phyloP scores from a whole-genome alignment of 2,888 invertebrate species.

The Thera britannica region DNA sequence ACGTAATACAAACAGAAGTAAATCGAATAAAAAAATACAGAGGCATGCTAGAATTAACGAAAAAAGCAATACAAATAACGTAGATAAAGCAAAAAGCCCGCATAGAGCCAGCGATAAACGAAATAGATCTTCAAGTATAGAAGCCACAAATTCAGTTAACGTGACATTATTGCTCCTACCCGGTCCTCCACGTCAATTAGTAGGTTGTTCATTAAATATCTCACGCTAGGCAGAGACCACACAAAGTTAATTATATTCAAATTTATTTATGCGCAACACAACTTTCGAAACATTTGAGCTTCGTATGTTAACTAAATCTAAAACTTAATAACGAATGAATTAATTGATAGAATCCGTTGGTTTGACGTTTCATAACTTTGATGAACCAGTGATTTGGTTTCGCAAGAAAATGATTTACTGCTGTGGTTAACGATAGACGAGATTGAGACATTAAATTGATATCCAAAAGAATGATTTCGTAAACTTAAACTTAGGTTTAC shows the following conservation, averaged over 20 bases:
- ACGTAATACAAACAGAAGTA: constrained; percentile 12
- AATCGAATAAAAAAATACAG: constrained; percentile 20
- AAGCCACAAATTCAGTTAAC: constrained; percentile 64
- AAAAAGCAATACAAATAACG: constrained; percentile 40
- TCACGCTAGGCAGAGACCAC: constrained; percentile 46
- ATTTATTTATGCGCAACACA: constrained; percentile 40
- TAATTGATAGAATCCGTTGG: constrained; percentile 21
- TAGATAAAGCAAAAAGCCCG: constrained; percentile 47
- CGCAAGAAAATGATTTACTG: constrained; percentile 19
- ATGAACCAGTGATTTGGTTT: constrained; percentile 33
- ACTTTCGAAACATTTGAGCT: constrained; percentile 38
- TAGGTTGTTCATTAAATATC: constrained; percentile 54
- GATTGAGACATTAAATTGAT: constrained; percentile 22
- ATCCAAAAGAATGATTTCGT: constrained; percentile 5
- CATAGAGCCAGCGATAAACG: constrained; percentile 51
- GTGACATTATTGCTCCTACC: constrained; percentile 57
- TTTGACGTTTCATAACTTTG: constrained; percentile 32
- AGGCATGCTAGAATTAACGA: constrained; percentile 33
- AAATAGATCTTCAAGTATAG: constrained; percentile 52
- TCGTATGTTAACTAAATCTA: constrained; percentile 37
- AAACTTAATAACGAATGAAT: constrained; percentile 27
- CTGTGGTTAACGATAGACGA: constrained; percentile 6
- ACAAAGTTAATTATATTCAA: constrained; percentile 45
- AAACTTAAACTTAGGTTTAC: background rate
- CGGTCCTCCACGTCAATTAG: constrained; percentile 66